A percentile compares a stretch with the other conserved stretches of the same genome.
Evolutionary conservation across 2,888 invertebrate genomes (phyloP).

Genomic region (Capitulum mitella): DNA sequence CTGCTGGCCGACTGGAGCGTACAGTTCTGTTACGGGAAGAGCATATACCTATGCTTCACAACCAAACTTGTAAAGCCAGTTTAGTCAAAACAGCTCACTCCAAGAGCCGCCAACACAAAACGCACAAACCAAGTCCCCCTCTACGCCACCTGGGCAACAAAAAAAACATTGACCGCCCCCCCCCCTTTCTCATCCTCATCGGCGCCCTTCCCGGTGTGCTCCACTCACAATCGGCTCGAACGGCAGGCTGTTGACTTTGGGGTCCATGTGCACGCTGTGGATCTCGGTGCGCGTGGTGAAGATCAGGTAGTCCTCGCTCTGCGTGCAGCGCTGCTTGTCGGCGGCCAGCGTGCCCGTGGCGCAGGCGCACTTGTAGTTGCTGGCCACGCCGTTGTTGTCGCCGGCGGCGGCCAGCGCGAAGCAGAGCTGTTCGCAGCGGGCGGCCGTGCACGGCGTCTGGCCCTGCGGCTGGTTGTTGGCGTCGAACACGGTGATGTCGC

Average conservation of each 20-base stretch:
- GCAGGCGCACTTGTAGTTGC: conserved; percentile 72
- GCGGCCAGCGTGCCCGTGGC: conserved; percentile 70
- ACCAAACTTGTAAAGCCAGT: too few relatives aligned
- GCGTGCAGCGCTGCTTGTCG: conserved; percentile 61
- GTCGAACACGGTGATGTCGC: conserved; percentile 88
- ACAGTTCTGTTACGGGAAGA: too few relatives aligned
- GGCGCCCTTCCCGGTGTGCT: too few relatives aligned
- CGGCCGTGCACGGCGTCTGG: conserved; percentile 53
- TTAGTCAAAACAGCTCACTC: too few relatives aligned
- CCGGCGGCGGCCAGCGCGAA: conserved; percentile 68
- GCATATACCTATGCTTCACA: too few relatives aligned
- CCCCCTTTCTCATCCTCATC: too few relatives aligned
- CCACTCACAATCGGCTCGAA: conserved; percentile 61
- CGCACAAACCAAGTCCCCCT: too few relatives aligned
- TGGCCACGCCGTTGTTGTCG: conserved; percentile 33
- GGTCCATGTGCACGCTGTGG: conserved; percentile 79
- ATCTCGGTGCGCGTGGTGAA: conserved; percentile 93
- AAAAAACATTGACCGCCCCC: too few relatives aligned
- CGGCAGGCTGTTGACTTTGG: conserved; percentile 68
- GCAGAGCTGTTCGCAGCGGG: conserved; percentile 86
- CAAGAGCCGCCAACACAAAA: too few relatives aligned
- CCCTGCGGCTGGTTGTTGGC: conserved; percentile 64
- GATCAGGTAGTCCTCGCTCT: conserved; percentile 79
- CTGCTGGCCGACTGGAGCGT: too few relatives aligned
- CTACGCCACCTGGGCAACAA: too few relatives aligned